Evolutionary conservation across 2,113 vertebrate species (phyloP).

Genomic region (Varanus salvator): DNA sequence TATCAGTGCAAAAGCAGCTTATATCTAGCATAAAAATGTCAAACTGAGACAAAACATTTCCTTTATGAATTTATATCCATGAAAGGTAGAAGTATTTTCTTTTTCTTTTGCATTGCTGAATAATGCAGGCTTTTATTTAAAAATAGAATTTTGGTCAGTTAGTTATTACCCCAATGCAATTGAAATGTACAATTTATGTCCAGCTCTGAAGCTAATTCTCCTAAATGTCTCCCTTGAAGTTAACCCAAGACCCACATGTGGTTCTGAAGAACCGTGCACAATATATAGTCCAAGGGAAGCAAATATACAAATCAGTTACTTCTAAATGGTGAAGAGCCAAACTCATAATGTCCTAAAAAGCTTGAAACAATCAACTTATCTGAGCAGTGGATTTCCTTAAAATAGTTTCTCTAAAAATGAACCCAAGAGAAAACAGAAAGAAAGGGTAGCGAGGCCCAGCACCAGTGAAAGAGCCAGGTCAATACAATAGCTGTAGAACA

Average conservation of each 20-base stretch:
- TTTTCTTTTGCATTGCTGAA: background rate
- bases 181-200: conserved; percentile 54
- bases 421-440: conserved; percentile 33
- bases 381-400: conserved; percentile 69
- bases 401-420: conserved; percentile 65
- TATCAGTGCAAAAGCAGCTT: background rate
- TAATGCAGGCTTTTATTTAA: background rate
- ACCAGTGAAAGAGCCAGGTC: conserved; percentile 61
- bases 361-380: conserved; percentile 52
- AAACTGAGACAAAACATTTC: conserved; percentile 24
- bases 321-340: conserved; percentile 69
- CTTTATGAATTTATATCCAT: conserved; percentile 47
- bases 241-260: conserved; percentile 72
- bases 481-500: conserved; percentile 67
- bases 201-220: conserved; percentile 70
- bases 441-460: conserved; percentile 53
- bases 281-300: conserved; percentile 64
- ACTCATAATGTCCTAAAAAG: conserved; percentile 66
- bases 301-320: conserved; percentile 69
- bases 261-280: conserved; percentile 69
- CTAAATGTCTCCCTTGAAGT: conserved; percentile 67
- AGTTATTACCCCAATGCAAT: background rate
- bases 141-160: conserved; percentile 24
- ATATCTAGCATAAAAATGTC: conserved; percentile 5
- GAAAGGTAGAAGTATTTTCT: conserved; percentile 6